Conservation (phyloP, 1,140 invertebrate species). For the Leptopilina boulardi region DNA sequence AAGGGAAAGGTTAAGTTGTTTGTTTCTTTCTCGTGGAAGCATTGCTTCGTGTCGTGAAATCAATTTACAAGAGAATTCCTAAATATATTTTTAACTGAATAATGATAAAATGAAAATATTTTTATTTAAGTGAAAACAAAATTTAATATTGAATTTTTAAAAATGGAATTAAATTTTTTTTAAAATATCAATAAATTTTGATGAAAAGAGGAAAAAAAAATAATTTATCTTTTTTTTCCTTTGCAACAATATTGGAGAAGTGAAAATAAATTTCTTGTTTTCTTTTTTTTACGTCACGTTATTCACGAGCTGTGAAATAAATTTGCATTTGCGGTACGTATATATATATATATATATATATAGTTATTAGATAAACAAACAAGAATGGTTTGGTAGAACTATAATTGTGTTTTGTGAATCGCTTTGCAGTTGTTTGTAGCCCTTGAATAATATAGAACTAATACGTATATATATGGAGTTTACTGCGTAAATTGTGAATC, state of each 20-base stretch:
- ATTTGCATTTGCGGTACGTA: neutral
- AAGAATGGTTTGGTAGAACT: neutral
- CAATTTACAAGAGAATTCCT: neutral
- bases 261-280: too few relatives aligned
- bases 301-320: neutral
- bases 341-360: too few relatives aligned
- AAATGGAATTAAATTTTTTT: too few relatives aligned
- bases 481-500: conserved; percentile 14
- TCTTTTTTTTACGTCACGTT: too few relatives aligned
- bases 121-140: neutral
- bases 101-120: neutral
- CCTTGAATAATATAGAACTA: neutral
- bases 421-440: conserved; percentile 39
- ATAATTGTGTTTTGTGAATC: neutral
- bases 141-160: too few relatives aligned
- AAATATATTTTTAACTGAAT: neutral
- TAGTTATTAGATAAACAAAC: neutral
- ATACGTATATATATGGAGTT: neutral
- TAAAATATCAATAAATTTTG: too few relatives aligned
- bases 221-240: too few relatives aligned
- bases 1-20: conserved; percentile 26
- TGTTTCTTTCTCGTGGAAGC: conserved; percentile 13
- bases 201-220: too few relatives aligned
- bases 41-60: neutral
- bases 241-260: too few relatives aligned